Percentiles rank a stretch among this genome's conserved stretches.
Evolutionary conservation across 2,888 invertebrate species (phyloP).

Genomic region (Eristalis pertinax): DNA sequence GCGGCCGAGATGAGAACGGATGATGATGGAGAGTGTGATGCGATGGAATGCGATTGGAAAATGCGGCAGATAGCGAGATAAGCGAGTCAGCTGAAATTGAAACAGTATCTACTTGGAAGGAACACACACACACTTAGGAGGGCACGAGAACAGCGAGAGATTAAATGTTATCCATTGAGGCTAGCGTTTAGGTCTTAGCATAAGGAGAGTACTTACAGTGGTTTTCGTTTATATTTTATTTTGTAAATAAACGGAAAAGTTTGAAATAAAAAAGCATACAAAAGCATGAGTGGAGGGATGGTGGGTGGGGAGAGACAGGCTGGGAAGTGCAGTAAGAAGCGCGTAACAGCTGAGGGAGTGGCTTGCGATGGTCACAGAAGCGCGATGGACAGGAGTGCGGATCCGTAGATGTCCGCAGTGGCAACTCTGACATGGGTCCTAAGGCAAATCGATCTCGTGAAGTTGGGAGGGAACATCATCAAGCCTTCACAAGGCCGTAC

Average conservation of each 20-base stretch:
- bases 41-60: no score
- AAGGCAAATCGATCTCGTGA: no score
- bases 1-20: neutral
- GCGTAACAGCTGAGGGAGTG: neutral
- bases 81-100: neutral
- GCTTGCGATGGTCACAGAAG: no score
- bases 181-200: constrained; percentile 1
- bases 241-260: neutral
- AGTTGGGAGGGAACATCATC: no score
- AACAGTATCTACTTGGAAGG: neutral
- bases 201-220: constrained; percentile 50
- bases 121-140: neutral
- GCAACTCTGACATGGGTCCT: no score
- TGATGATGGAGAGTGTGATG: neutral
- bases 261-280: constrained; percentile 1
- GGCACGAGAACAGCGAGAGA: constrained; percentile 6
- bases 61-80: neutral
- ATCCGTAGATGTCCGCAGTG: no score
- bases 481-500: no score
- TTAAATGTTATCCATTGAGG: constrained; percentile 17
- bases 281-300: no score
- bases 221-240: constrained; percentile 16
- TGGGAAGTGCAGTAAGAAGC: neutral
- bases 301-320: neutral
- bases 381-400: neutral